Percentiles rank a stretch among this genome's conserved stretches.
phyloP scores from a whole-genome alignment of 2,113 vertebrate genomes.

The Beaufortia kweichowensis region DNA sequence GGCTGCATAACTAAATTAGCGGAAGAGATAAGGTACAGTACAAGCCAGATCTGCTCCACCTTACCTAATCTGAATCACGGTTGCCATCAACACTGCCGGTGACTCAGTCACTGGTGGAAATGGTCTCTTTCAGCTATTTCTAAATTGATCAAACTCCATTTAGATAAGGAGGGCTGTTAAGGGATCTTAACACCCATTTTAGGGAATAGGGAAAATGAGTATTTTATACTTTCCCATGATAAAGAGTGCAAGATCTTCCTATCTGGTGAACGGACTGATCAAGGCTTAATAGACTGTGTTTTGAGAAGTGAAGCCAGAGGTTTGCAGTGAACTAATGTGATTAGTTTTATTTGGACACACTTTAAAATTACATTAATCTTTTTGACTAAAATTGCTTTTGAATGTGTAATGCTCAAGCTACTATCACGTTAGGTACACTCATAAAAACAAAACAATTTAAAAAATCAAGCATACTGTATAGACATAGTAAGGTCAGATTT shows the following conservation, averaged over 20 bases:
- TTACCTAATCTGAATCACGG: constrained; percentile 92
- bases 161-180: constrained; percentile 20
- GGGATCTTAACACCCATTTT: constrained; percentile 5
- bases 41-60: constrained; percentile 88
- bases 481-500: not conserved
- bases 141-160: constrained; percentile 21
- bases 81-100: constrained; percentile 89
- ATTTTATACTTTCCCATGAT: constrained; percentile 33
- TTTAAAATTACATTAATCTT: not conserved
- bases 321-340: not conserved
- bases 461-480: not conserved
- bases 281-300: not conserved
- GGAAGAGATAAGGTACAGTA: constrained; percentile 92
- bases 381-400: too few relatives aligned
- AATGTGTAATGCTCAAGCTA: too few relatives aligned
- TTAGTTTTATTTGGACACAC: not conserved
- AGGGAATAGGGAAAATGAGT: constrained; percentile 11
- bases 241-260: not conserved
- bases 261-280: constrained; percentile 6
- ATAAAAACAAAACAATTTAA: not conserved
- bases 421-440: not conserved
- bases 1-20: constrained; percentile 94
- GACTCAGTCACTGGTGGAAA: constrained; percentile 83
- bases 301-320: too few relatives aligned
- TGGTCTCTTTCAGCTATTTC: not conserved